Base-by-base conservation (phyloP, 1,140 invertebrate genomes). In the Drosophila ananassae region DNA sequence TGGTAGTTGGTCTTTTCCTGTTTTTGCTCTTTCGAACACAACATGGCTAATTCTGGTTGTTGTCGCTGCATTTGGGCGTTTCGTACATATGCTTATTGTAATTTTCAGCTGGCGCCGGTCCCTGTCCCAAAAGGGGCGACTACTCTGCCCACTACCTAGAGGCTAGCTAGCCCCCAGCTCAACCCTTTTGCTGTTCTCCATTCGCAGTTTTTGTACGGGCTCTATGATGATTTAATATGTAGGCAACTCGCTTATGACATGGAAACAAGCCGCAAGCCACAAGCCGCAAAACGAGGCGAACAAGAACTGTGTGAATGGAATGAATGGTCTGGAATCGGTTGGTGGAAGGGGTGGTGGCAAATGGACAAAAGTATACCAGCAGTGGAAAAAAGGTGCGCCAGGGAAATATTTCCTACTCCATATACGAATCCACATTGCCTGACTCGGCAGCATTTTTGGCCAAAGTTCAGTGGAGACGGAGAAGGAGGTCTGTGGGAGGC, bases 381-480 rank as follows among this genome's bases (percentile, higher is more conserved):
- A 12, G 10, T 9, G 10, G 10, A 32, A 48, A 66, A 79, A 58
- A 83, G 80, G 83, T 87, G 82, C 60, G 82, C 79, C 52, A 46
- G 63, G 34, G 63, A 63, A 61, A 48, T 47, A 64, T 30, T 56
- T 24, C 28, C 55, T 39, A 39, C 44, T 64, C 37, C 34, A 37
- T n/a, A n/a, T 12, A 58, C 48, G 53, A 59, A 72, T 73, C 55
- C 37, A 59, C 82, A 74, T 89, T 89, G 82, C 82, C 85, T 79
- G 78, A 89, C 75, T 89, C 71, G 62, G 66, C 74, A 73, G 50
- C 82, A 66, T 76, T 85, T 74, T 77, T 71, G 83, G 78, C 80
- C 79, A 87, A 82, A 87, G 82, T 87, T 87, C 82, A 87, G 69
- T 48, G 55, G 17, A 47, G 37, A 28, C 17, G 37, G 41, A 24